A percentile compares a stretch with the other conserved stretches of the same genome.
phyloP scores from a whole-genome alignment of 2,797 vertebrate genomes.

The Odontamblyopus lacepedii region DNA sequence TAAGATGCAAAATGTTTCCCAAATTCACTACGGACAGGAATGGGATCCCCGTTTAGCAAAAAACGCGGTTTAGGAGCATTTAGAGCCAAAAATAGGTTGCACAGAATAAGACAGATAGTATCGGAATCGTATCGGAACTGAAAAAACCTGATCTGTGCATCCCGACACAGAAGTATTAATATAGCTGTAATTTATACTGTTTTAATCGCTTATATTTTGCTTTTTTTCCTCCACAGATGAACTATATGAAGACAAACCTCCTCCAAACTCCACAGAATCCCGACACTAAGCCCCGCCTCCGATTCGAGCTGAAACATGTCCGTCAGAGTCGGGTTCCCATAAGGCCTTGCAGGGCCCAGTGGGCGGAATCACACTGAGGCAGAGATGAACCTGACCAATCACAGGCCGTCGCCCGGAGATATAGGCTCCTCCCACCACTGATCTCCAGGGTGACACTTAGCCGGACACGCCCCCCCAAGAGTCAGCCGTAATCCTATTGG shows the following conservation, averaged over 20 bases:
- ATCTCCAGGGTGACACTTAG: constrained; percentile 70
- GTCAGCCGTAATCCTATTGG: constrained; percentile 62
- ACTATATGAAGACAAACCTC: constrained; percentile 45
- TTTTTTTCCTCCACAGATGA: constrained; percentile 42
- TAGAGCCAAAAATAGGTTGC: too few relatives aligned
- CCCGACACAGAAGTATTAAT: too few relatives aligned
- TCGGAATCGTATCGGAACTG: too few relatives aligned
- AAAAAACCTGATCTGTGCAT: too few relatives aligned
- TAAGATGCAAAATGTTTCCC: too few relatives aligned
- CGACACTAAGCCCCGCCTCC: constrained; percentile 8
- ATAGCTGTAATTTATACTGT: too few relatives aligned
- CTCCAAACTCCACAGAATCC: background rate
- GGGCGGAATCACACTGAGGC: constrained; percentile 63
- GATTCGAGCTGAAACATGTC: constrained; percentile 39
- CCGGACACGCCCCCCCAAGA: constrained; percentile 51
- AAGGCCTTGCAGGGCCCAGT: constrained; percentile 66
- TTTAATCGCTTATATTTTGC: background rate
- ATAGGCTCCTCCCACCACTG: constrained; percentile 67
- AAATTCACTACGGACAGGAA: too few relatives aligned
- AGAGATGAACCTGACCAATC: constrained; percentile 78
- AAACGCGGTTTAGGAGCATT: too few relatives aligned
- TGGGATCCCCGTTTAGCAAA: too few relatives aligned
- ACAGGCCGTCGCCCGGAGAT: constrained; percentile 72
- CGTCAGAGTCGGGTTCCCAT: constrained; percentile 56
- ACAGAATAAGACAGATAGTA: too few relatives aligned